Evolutionary conservation across 2,797 vertebrate genomes (phyloP).

Genomic region (Muscicapa comitata): DNA sequence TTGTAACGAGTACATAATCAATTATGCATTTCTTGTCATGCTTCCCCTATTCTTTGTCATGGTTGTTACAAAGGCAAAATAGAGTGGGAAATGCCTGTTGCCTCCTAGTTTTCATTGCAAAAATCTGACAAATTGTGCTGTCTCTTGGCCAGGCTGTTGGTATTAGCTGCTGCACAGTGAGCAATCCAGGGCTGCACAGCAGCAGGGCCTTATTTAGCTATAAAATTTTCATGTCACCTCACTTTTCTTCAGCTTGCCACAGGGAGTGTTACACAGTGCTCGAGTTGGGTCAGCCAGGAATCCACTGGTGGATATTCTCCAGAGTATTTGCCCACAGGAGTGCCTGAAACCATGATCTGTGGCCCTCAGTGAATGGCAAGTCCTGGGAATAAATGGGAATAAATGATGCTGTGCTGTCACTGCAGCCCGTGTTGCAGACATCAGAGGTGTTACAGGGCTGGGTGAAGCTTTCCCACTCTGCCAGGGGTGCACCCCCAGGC

Average conservation of each 20-base stretch:
- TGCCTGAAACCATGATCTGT: not conserved
- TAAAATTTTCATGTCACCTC: not conserved
- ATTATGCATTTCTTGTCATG: constrained; percentile 35
- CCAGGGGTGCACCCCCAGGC: not conserved
- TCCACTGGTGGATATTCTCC: not conserved
- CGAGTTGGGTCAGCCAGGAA: not conserved
- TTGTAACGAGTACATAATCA: not conserved
- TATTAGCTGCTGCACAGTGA: not conserved
- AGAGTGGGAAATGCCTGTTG: not conserved
- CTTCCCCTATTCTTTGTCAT: not conserved
- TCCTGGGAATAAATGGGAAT: accelerated
- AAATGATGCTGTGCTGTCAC: not conserved
- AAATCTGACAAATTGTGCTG: not conserved
- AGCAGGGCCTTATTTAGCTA: constrained; percentile 7
- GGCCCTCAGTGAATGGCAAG: not conserved
- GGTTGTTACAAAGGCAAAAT: not conserved
- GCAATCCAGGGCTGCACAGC: not conserved
- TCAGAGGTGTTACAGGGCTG: not conserved
- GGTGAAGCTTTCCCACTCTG: not conserved
- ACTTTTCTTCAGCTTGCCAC: not conserved
- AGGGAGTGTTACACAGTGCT: not conserved
- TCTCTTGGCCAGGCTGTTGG: not conserved
- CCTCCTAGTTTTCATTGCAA: not conserved
- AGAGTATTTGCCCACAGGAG: not conserved
- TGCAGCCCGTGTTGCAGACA: not conserved